Percentiles rank a stretch among this genome's conserved stretches.
Conservation (phyloP, 2,888 invertebrate species). For the Amiota communis region DNA sequence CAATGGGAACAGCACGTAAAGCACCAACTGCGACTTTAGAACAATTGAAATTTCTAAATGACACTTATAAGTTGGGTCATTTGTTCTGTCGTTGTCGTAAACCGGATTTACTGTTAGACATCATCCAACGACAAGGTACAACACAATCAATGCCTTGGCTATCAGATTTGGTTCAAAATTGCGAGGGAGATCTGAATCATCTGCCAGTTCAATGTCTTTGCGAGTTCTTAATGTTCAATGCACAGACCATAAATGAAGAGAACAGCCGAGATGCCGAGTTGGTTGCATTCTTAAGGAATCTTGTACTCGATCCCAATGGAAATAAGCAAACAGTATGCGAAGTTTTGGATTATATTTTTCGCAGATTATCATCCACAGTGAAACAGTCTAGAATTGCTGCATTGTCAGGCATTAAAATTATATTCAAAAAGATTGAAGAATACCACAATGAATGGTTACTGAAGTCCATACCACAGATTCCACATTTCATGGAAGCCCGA, state of each 20-base stretch:
- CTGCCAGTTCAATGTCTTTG: slow-evolving; percentile 98
- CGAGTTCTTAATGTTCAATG: slow-evolving; percentile 88
- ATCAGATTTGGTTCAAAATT: slow-evolving; percentile 92
- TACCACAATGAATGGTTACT: slow-evolving; percentile 77
- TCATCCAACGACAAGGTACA: slow-evolving; percentile 91
- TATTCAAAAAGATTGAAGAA: slow-evolving; percentile 74
- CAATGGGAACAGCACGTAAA: slow-evolving; percentile 85
- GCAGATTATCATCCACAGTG: slow-evolving; percentile 87
- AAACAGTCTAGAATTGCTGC: slow-evolving; percentile 85
- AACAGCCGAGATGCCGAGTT: slow-evolving; percentile 81
- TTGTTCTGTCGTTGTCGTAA: slow-evolving; percentile 89
- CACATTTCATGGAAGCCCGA: slow-evolving; percentile 84
- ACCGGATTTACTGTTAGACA: slow-evolving; percentile 93
- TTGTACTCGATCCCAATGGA: slow-evolving; percentile 74
- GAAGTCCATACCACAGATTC: slow-evolving; percentile 81
- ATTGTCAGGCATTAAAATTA: slow-evolving; percentile 80
- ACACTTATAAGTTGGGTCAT: slow-evolving; percentile 87
- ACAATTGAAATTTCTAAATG: slow-evolving; percentile 84
- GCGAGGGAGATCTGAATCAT: slow-evolving; percentile 84
- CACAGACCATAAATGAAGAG: slow-evolving; percentile 80
- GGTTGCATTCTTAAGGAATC: slow-evolving; percentile 76
- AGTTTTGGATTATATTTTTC: slow-evolving; percentile 87
- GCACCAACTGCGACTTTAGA: slow-evolving; percentile 87
- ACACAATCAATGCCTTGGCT: slow-evolving; percentile 98
- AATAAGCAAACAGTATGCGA: slow-evolving; percentile 83